Base-by-base conservation (phyloP, 2,888 invertebrate species). In the Caenorhabditis drosophilae region DNA sequence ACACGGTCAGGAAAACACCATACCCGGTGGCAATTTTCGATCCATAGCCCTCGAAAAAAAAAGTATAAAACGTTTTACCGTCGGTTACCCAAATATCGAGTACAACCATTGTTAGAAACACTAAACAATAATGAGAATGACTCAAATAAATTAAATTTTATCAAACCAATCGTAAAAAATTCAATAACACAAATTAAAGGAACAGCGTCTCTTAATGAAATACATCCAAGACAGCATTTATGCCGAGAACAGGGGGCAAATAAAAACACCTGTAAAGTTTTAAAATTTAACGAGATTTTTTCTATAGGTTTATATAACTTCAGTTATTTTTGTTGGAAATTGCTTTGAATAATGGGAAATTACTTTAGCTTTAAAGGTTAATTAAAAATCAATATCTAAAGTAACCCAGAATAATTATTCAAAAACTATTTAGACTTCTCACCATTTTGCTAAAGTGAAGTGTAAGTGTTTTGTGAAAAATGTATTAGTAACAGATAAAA, bases 191-290 rank as follows among this genome's bases (percentile, higher is more conserved):
- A 74, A 38, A 74, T 74, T 2, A 71, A 49, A 22, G 71, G 73
- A 16, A 74, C 58, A 0, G 73, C 73, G 44, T 71, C 73, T 6
- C 57, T 40, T 1, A 74, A 51, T 0, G 70, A 66, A 26, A 74
- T 63, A 41, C 70, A 74, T 2, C 73, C 73, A 15, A 74, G 55
- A 40, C 73, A 74, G 23, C 73, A 74, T 47, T 60, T 60, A 20
- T 74, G 73, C 20, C 60, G 63, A 0, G 73, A 71, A 38, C 69
- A 70, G 20, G 73, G 70, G 41, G 62, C 67, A 9, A 70, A 38
- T 25, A 73, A 50, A 52, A 73, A 51, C 11, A 70, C 58, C 73
- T 70, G 48, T 46, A 69, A 42, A 9, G n/a, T 11, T 36, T 36
- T 11, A 7, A n/a, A n/a, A n/a, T n/a, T n/a, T n/a, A n/a, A n/a